Conservation (phyloP, 2,888 invertebrate genomes). For the Capitulum mitella region DNA sequence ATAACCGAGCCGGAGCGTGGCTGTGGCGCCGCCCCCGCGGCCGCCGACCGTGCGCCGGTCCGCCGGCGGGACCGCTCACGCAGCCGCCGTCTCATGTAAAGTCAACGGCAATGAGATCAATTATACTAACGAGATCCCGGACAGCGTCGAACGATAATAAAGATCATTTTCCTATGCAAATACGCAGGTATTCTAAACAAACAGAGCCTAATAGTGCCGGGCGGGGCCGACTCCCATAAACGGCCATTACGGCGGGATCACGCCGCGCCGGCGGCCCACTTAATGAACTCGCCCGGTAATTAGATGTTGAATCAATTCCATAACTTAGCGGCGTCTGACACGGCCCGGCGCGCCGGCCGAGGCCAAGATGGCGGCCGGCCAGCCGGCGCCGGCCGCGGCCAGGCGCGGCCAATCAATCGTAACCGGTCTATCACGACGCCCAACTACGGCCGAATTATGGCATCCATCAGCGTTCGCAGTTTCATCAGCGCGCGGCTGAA, state of each 20-base stretch:
- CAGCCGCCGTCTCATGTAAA: not conserved
- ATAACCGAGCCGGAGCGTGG: too few species aligned
- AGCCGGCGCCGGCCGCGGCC: not conserved
- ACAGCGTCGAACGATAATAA: not conserved
- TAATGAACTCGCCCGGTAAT: conserved; percentile 15
- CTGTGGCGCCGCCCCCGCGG: too few species aligned
- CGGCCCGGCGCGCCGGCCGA: not conserved
- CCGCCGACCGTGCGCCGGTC: too few species aligned
- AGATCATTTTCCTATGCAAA: conserved; percentile 22
- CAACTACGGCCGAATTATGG: not conserved
- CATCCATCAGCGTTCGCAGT: not conserved
- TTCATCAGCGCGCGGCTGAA: not conserved
- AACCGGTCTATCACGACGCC: not conserved
- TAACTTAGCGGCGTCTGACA: not conserved
- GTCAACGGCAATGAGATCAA: not conserved
- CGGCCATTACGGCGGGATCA: not conserved
- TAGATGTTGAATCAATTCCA: conserved; percentile 25
- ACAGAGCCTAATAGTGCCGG: not conserved
- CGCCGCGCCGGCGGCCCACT: not conserved
- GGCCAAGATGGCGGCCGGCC: conserved; percentile 9
- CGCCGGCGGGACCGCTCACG: not conserved
- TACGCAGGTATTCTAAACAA: conserved; percentile 14
- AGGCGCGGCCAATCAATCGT: not conserved
- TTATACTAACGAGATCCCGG: conserved; percentile 13
- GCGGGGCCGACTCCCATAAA: not conserved